These are phyloP conservation scores for Trachelus iudaicus DNA, from an alignment of 2,888 invertebrate species.

Conservation along the genomic window DNA sequence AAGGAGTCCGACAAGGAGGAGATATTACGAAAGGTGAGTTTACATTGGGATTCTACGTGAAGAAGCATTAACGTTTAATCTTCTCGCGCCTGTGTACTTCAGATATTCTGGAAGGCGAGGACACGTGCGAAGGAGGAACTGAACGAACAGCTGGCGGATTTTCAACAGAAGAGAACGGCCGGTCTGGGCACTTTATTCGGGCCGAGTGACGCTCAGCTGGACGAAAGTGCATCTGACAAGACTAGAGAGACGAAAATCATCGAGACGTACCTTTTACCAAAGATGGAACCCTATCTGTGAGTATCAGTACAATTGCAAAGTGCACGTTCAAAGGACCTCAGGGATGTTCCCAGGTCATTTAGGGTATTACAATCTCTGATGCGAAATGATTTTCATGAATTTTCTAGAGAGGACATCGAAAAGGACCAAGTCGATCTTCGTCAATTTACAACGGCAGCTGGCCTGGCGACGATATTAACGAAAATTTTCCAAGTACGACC, in stretches of 20 bases:
- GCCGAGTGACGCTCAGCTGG: conserved; percentile 82
- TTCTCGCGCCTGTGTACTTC: conserved; percentile 23
- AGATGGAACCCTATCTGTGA: conserved; percentile 77
- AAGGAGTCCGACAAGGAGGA: conserved; percentile 92
- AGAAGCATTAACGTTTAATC: neutral
- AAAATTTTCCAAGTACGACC: conserved; percentile 80
- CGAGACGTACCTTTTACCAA: conserved; percentile 78
- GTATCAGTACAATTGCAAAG: conserved; percentile 40
- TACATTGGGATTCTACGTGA: neutral
- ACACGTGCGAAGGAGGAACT: conserved; percentile 85
- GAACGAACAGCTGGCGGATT: conserved; percentile 82
- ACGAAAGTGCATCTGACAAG: conserved; percentile 84
- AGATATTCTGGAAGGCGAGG: conserved; percentile 87
- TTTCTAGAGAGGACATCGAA: conserved; percentile 73
- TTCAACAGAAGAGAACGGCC: conserved; percentile 88
- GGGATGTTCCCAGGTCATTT: neutral
- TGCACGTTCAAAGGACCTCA: neutral
- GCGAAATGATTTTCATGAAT: neutral
- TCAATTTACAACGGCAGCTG: conserved; percentile 79
- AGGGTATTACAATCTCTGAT: neutral
- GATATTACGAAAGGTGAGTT: conserved; percentile 78
- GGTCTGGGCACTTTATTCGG: conserved; percentile 92
- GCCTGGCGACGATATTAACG: conserved; percentile 82
- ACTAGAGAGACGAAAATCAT: conserved; percentile 80
- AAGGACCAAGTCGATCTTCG: conserved; percentile 71